Evolutionary conservation across 2,797 vertebrate genomes (phyloP).

Genomic region (Sebastes minor): DNA sequence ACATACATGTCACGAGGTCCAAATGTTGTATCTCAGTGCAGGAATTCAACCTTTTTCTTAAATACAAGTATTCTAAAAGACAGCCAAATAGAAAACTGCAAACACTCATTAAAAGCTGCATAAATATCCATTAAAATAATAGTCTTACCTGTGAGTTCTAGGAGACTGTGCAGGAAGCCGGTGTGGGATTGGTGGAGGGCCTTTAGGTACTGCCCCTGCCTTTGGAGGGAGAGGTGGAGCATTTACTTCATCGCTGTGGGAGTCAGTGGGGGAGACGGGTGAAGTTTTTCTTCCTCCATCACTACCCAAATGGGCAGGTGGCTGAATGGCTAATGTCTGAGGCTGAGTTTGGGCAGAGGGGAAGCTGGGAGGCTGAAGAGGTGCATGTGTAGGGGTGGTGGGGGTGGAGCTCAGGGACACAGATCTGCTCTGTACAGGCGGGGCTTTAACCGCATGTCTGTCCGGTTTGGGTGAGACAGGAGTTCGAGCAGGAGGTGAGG

Average conservation of each 20-base stretch:
- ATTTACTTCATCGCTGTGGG: conserved; percentile 1
- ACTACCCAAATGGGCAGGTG: not conserved
- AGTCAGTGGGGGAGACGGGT: conserved; percentile 16
- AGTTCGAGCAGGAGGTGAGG: not conserved
- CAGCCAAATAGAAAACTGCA: not conserved
- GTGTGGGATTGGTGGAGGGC: conserved; percentile 65
- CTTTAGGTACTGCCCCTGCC: conserved; percentile 57
- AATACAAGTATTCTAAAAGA: not conserved
- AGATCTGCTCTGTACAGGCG: not conserved
- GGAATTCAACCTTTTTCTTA: not conserved
- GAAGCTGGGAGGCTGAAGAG: not conserved
- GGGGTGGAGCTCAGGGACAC: not conserved
- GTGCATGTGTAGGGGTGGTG: not conserved
- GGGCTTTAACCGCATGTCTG: not conserved
- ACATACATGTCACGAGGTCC: not conserved
- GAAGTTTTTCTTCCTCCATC: conserved; percentile 35
- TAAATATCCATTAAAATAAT: not conserved
- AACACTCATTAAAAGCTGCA: not conserved
- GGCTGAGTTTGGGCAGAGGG: conserved; percentile 39
- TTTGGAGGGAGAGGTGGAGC: conserved; percentile 88
- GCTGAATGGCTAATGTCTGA: conserved; percentile 48
- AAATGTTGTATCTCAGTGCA: not conserved
- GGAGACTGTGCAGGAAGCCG: conserved; percentile 61
- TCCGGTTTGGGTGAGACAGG: not conserved
- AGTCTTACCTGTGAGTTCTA: conserved; percentile 72